Conservation (phyloP, 2,888 invertebrate genomes). For the Byasa hedistus region DNA sequence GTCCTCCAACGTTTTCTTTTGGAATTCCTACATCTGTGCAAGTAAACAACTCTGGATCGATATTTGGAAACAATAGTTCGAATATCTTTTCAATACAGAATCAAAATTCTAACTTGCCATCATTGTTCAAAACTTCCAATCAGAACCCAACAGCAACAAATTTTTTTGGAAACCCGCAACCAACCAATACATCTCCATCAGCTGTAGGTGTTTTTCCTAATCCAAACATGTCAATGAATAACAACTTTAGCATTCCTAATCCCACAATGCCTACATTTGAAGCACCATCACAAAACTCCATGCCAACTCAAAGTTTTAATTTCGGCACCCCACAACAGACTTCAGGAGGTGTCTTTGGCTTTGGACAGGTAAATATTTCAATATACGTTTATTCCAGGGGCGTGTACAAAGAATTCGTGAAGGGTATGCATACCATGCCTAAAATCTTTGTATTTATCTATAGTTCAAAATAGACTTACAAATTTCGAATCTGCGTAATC, state of each 20-base stretch:
- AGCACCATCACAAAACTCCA: constrained; percentile 40
- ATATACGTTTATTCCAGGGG: no score
- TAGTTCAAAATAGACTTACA: no score
- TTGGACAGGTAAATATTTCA: constrained; percentile 55
- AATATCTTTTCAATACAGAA: constrained; percentile 53
- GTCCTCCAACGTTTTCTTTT: constrained; percentile 54
- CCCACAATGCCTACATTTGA: constrained; percentile 51
- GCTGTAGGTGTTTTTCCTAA: constrained; percentile 50
- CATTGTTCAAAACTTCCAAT: constrained; percentile 47
- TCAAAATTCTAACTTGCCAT: constrained; percentile 42
- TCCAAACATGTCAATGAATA: constrained; percentile 39
- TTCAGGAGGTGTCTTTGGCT: constrained; percentile 52
- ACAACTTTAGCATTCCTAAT: constrained; percentile 50
- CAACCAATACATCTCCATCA: constrained; percentile 39
- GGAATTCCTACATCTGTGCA: constrained; percentile 49
- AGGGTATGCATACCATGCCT: no score
- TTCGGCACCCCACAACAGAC: constrained; percentile 50
- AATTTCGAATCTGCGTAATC: no score
- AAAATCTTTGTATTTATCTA: no score
- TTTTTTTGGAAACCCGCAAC: constrained; percentile 50
- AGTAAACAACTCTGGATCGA: constrained; percentile 38
- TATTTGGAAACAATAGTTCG: constrained; percentile 44
- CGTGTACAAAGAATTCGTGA: no score
- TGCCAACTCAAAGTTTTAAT: constrained; percentile 52
- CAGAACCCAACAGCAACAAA: constrained; percentile 43